phyloP scores from a whole-genome alignment of 2,888 invertebrate genomes.

The Apamea anceps region DNA sequence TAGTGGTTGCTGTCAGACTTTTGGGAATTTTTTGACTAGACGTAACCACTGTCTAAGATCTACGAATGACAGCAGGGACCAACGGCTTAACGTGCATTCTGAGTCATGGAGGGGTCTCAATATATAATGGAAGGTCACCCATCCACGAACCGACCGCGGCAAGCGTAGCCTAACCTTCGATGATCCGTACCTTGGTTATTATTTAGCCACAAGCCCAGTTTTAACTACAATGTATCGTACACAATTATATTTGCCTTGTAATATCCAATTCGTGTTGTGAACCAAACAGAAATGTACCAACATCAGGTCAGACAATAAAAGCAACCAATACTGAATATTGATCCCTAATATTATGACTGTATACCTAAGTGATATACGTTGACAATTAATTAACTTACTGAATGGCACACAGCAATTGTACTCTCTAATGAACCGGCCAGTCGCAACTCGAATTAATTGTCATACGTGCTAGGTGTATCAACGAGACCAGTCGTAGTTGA shows the following conservation, averaged over 20 bases:
- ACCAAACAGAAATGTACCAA: conserved; percentile 3
- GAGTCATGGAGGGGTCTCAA: too few species aligned
- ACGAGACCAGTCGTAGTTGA: conserved; percentile 75
- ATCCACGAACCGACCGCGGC: neutral
- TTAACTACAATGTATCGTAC: too few species aligned
- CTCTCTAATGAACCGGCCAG: conserved; percentile 83
- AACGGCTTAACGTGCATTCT: neutral
- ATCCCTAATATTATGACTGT: conserved; percentile 34
- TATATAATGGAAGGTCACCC: neutral
- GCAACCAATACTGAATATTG: conserved; percentile 27
- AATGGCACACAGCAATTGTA: conserved; percentile 79
- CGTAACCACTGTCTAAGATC: neutral
- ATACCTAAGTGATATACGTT: conserved; percentile 41
- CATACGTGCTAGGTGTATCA: conserved; percentile 82
- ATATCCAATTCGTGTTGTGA: neutral
- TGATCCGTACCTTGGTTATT: too few species aligned
- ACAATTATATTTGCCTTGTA: neutral
- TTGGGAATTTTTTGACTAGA: neutral
- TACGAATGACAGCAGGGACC: neutral
- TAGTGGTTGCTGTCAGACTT: too few species aligned
- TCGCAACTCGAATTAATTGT: conserved; percentile 83
- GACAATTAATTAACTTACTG: conserved; percentile 80
- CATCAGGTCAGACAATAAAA: conserved; percentile 17
- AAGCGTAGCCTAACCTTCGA: neutral
- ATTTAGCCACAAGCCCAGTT: too few species aligned